phyloP scores from a whole-genome alignment of 1,140 invertebrate genomes.

The Paralvinella palmiformis region DNA sequence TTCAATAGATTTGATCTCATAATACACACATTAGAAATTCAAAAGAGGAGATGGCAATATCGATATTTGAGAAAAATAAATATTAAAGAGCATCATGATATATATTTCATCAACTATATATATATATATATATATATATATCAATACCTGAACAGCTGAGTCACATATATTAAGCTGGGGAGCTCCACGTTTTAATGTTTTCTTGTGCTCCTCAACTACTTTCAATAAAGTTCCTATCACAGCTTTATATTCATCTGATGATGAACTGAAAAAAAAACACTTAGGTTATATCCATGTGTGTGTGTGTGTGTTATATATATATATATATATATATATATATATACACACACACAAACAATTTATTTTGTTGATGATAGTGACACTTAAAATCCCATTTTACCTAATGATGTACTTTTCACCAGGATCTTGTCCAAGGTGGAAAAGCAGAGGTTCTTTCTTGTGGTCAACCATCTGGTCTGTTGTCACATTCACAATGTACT shows the following conservation, averaged over 20 bases:
- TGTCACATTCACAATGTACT: conserved; percentile 47
- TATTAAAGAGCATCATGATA: no score
- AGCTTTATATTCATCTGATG: neutral
- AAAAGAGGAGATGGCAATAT: no score
- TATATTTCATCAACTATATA: no score
- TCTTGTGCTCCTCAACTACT: no score
- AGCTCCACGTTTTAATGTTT: no score
- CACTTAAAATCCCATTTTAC: conserved; percentile 25
- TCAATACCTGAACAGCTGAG: no score
- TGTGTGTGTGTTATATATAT: neutral
- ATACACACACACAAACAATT: neutral
- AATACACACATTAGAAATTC: no score
- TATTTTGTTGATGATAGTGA: neutral
- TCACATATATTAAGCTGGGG: no score
- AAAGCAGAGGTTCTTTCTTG: conserved; percentile 45
- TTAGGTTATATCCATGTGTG: neutral
- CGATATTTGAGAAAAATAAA: no score
- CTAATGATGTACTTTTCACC: conserved; percentile 52
- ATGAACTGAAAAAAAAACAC: neutral
- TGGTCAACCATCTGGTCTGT: conserved; percentile 49
- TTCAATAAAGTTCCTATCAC: neutral
- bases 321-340: neutral
- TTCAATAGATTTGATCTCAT: no score
- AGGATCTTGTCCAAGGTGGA: conserved; percentile 52
- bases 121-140: no score